Evolutionary conservation across 2,113 vertebrate species (phyloP).

Genomic region (Rana temporaria): DNA sequence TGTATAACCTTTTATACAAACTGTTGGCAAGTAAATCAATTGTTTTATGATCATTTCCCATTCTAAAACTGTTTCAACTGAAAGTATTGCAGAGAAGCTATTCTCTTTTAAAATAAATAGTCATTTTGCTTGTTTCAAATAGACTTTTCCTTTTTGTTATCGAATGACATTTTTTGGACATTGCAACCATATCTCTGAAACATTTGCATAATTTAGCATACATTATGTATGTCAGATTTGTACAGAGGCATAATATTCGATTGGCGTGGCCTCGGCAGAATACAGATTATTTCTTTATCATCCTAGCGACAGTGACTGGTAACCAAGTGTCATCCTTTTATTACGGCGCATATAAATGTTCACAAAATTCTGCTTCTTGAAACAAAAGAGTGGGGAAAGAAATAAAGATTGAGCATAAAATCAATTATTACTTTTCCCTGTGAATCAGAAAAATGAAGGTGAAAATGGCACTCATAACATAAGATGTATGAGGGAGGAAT

Average conservation of each 20-base stretch:
- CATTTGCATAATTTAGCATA: conserved; percentile 42
- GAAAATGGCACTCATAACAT: too few relatives aligned
- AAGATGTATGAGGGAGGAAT: too few relatives aligned
- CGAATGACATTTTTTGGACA: conserved; percentile 22
- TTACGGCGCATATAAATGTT: not conserved
- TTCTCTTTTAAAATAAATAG: not conserved
- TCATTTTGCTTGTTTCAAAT: not conserved
- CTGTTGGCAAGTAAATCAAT: too few relatives aligned
- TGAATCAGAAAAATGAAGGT: too few relatives aligned
- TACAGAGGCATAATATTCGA: conserved; percentile 30
- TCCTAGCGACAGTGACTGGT: not conserved
- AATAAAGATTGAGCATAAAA: not conserved
- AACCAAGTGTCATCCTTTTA: not conserved
- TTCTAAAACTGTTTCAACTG: not conserved
- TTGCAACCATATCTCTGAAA: conserved; percentile 35
- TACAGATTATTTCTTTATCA: conserved; percentile 34
- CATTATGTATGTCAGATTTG: conserved; percentile 21
- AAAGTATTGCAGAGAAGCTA: not conserved
- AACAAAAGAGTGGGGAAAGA: too few relatives aligned
- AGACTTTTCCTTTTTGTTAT: conserved; percentile 38
- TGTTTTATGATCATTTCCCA: not conserved
- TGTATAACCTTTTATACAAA: too few relatives aligned
- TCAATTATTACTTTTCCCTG: not conserved
- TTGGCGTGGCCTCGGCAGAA: not conserved
- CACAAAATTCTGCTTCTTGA: not conserved